A percentile compares a stretch with the other conserved stretches of the same genome.
These are phyloP conservation scores for Oenanthe oenanthe DNA, from an alignment of 2,113 vertebrate species.

Conservation along the genomic window DNA sequence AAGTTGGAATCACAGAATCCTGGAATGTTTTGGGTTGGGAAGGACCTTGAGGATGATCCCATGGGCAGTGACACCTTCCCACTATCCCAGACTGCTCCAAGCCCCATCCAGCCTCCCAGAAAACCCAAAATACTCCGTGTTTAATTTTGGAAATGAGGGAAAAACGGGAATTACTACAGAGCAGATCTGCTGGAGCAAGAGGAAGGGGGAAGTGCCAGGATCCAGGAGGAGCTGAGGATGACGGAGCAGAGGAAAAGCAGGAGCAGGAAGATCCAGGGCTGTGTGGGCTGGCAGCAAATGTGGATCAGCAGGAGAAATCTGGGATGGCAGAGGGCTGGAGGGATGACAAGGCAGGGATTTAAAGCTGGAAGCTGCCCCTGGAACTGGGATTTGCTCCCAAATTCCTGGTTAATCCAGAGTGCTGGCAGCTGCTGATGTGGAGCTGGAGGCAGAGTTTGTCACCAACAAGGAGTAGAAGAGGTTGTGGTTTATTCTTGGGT, in stretches of 20 bases:
- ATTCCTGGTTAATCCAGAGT: neutral
- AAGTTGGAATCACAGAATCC: neutral
- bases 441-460: neutral
- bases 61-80: neutral
- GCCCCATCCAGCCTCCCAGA: neutral
- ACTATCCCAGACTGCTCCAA: neutral
- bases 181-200: neutral
- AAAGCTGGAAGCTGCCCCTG: neutral
- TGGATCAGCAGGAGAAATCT: neutral
- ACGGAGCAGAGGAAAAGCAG: neutral
- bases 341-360: neutral
- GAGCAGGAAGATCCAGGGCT: neutral
- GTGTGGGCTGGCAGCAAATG: neutral
- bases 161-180: neutral
- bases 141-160: neutral
- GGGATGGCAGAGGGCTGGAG: neutral
- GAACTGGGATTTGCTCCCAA: neutral
- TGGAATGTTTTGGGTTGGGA: neutral
- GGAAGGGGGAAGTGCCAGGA: neutral
- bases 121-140: neutral
- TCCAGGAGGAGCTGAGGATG: neutral
- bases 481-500: neutral
- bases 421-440: neutral
- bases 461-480: neutral
- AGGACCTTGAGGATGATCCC: neutral